phyloP scores from a whole-genome alignment of 2,113 vertebrate genomes.

The Prochilodus magdalenae region DNA sequence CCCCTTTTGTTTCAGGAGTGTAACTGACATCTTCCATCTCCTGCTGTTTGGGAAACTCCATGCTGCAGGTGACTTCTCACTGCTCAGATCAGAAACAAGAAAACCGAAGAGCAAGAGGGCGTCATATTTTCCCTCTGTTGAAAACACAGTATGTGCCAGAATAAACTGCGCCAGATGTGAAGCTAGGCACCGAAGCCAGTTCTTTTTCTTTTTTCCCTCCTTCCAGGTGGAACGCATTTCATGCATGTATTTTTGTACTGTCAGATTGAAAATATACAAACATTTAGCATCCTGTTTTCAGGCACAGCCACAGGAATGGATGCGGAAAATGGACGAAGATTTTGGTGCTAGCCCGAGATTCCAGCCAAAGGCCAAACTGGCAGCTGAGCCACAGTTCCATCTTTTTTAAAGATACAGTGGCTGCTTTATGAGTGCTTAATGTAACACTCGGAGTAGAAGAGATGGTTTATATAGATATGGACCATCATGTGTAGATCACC shows the following conservation, averaged over 20 bases:
- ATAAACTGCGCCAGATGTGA: constrained; percentile 56
- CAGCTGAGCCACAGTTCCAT: too few species aligned
- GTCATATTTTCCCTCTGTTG: constrained; percentile 48
- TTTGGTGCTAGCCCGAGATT: too few species aligned
- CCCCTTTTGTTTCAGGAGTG: neutral
- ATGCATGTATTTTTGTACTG: constrained; percentile 38
- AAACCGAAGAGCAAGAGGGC: constrained; percentile 33
- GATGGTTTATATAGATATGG: too few species aligned
- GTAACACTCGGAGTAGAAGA: too few species aligned
- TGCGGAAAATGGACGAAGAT: neutral
- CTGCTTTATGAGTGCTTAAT: too few species aligned
- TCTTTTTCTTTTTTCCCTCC: constrained; percentile 31
- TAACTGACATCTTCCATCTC: neutral
- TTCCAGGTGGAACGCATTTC: constrained; percentile 50
- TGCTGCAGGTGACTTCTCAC: constrained; percentile 14
- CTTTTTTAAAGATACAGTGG: too few species aligned
- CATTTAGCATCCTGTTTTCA: neutral
- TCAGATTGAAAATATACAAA: constrained; percentile 5
- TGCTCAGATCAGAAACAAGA: constrained; percentile 19
- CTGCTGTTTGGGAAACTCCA: neutral
- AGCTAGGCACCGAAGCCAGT: constrained; percentile 25
- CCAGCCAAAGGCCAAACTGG: too few species aligned
- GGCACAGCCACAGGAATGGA: neutral
- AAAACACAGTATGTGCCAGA: constrained; percentile 56
- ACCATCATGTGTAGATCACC: too few species aligned